phyloP scores from a whole-genome alignment of 2,113 vertebrate genomes.

The Albula goreensis region DNA sequence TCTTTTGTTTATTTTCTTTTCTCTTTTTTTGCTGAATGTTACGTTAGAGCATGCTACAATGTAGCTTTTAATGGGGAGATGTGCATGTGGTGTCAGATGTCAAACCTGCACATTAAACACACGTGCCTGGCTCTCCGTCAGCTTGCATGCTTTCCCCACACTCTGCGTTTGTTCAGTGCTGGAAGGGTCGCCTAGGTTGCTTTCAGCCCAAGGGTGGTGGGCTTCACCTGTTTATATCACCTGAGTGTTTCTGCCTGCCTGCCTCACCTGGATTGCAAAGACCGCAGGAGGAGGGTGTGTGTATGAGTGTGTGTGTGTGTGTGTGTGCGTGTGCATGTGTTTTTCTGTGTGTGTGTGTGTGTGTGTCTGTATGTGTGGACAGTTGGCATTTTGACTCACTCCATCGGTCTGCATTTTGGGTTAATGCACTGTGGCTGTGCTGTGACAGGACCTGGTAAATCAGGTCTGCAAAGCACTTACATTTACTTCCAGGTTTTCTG shows the following conservation, averaged over 20 bases:
- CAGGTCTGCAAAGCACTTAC: not conserved
- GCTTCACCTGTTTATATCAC: not conserved
- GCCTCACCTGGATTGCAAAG: not conserved
- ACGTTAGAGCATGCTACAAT: not conserved
- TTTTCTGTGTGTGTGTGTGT: too few relatives aligned
- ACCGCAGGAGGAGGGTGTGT: not conserved
- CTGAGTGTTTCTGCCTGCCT: not conserved
- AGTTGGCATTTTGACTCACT: constrained; percentile 71
- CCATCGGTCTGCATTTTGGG: constrained; percentile 39
- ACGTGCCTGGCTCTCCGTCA: not conserved
- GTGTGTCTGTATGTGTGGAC: too few relatives aligned
- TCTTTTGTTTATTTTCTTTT: not conserved
- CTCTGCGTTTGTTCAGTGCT: not conserved
- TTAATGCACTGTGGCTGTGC: constrained; percentile 13
- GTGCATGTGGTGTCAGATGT: not conserved
- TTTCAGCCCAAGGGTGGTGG: not conserved
- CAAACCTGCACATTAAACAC: not conserved
- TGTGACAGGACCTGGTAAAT: too few relatives aligned
- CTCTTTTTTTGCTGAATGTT: not conserved
- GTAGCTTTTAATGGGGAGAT: not conserved
- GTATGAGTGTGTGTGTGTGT: too few relatives aligned
- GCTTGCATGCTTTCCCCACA: not conserved
- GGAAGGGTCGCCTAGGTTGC: not conserved
- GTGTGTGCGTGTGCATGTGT: constrained; percentile 24
- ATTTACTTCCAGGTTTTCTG: not conserved